A percentile compares a stretch with the other conserved stretches of the same genome.
Conservation (phyloP, 2,797 vertebrate species). For the Gadopsis marmoratus region DNA sequence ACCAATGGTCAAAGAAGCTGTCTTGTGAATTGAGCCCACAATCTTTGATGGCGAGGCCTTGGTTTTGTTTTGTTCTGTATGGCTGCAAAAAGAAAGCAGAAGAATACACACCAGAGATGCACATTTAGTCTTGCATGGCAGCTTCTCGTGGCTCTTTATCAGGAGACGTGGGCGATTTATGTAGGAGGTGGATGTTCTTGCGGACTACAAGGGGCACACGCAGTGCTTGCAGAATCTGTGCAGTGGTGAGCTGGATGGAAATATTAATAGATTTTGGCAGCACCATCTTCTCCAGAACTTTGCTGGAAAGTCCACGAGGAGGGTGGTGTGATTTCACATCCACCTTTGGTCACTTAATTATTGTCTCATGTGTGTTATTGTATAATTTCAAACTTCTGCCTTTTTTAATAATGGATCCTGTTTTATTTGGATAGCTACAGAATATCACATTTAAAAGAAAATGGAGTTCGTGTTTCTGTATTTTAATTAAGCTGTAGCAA, state of each 20-base stretch:
- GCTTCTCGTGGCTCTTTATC: constrained; percentile 70
- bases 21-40: constrained; percentile 21
- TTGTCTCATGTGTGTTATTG: background rate
- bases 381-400: background rate
- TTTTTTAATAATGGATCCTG: background rate
- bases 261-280: constrained; percentile 80
- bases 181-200: constrained; percentile 82
- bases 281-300: constrained; percentile 66
- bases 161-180: constrained; percentile 71
- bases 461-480: background rate
- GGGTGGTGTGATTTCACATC: constrained; percentile 28
- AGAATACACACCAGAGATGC: constrained; percentile 44
- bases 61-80: constrained; percentile 38
- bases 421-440: background rate
- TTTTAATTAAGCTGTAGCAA: constrained; percentile 5
- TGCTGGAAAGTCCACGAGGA: constrained; percentile 46
- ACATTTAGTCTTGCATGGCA: constrained; percentile 65
- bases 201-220: constrained; percentile 74
- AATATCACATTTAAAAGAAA: background rate
- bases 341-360: constrained; percentile 21
- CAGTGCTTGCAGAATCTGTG: constrained; percentile 75
- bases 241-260: constrained; percentile 66
- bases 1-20: background rate
- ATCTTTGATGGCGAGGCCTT: constrained; percentile 20
- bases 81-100: constrained; percentile 22